These are phyloP conservation scores for Acleris emargana DNA, from an alignment of 2,888 invertebrate genomes.

Conservation along the genomic window DNA sequence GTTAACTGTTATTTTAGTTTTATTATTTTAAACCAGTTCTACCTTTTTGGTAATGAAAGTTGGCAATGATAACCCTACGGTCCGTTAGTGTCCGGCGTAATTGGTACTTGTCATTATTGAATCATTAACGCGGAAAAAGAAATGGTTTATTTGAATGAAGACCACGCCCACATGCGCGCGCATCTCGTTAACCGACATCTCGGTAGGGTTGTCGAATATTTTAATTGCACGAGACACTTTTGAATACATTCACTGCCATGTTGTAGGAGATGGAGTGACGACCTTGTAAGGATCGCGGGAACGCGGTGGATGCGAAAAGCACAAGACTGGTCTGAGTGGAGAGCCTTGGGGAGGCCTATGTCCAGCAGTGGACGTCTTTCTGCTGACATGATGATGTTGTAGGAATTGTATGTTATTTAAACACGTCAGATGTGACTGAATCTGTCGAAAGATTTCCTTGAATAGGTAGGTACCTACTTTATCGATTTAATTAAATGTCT, in stretches of 20 bases:
- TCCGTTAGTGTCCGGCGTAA: constrained; percentile 18
- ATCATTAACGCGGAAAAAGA: constrained; percentile 32
- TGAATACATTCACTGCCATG: constrained; percentile 15
- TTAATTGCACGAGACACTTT: constrained; percentile 10
- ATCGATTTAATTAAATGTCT: too few relatives aligned
- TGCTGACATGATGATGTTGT: constrained; percentile 15
- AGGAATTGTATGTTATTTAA: background rate
- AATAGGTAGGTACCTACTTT: too few relatives aligned
- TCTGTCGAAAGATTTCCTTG: too few relatives aligned
- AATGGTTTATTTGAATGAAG: constrained; percentile 39
- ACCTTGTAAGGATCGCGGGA: too few relatives aligned
- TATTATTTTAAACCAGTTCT: constrained; percentile 20
- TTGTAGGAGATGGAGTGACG: too few relatives aligned
- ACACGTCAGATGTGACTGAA: too few relatives aligned
- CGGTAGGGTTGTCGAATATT: constrained; percentile 23
- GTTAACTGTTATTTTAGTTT: constrained; percentile 11
- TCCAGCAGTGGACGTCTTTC: too few relatives aligned
- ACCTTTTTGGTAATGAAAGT: constrained; percentile 20
- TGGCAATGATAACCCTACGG: constrained; percentile 17
- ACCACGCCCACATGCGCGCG: constrained; percentile 32
- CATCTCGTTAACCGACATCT: constrained; percentile 34
- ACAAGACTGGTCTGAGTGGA: too few relatives aligned
- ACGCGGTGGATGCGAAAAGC: too few relatives aligned
- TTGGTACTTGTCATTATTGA: constrained; percentile 28
- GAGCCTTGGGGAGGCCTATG: too few relatives aligned